A percentile compares a stretch with the other conserved stretches of the same genome.
These are phyloP conservation scores for Garrulus glandarius DNA, from an alignment of 2,797 vertebrate genomes.

Conservation along the genomic window DNA sequence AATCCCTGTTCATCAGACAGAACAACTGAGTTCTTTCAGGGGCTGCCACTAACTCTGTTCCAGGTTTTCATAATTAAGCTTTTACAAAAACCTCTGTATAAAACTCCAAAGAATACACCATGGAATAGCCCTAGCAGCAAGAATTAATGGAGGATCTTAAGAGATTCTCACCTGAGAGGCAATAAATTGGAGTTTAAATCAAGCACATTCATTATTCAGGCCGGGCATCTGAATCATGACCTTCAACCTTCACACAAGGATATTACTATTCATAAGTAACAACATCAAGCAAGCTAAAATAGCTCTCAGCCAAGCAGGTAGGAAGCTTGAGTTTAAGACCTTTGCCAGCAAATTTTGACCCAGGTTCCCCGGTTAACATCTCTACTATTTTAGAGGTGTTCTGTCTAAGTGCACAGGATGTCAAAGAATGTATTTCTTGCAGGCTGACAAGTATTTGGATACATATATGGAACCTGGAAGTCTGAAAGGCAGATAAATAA, in stretches of 20 bases:
- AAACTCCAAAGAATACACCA: background rate
- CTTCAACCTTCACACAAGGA: background rate
- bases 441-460: background rate
- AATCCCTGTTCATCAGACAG: background rate
- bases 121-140: background rate
- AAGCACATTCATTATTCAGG: background rate
- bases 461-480: background rate
- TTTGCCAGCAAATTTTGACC: background rate
- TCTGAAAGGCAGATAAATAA: background rate
- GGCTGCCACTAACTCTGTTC: background rate
- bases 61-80: background rate
- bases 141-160: background rate
- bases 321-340: background rate
- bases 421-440: background rate
- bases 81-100: background rate
- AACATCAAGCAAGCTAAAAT: background rate
- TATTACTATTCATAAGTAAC: background rate
- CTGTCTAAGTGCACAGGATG: background rate
- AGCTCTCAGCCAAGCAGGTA: background rate
- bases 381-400: background rate
- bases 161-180: background rate
- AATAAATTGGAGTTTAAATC: background rate
- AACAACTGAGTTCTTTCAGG: background rate
- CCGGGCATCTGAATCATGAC: background rate
- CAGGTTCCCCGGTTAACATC: background rate